Evolutionary conservation across 2,113 vertebrate species (phyloP).

Genomic region (Aptenodytes forsteri): DNA sequence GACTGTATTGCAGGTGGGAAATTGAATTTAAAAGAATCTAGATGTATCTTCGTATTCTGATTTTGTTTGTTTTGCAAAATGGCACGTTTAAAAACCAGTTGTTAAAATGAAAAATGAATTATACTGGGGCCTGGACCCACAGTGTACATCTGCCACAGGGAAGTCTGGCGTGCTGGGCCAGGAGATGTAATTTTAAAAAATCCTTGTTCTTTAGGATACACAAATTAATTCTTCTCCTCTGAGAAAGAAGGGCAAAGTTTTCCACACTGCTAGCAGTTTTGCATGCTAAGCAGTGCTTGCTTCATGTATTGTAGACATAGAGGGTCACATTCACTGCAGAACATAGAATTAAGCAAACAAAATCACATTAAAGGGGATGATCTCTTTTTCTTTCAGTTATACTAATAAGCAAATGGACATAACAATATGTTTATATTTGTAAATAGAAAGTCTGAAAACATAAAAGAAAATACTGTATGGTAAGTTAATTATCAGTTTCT

Average conservation of each 20-base stretch:
- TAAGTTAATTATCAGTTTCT: not conserved
- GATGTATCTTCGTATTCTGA: not conserved
- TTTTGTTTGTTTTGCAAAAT: not conserved
- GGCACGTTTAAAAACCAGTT: not conserved
- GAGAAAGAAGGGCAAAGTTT: slow-evolving; percentile 49
- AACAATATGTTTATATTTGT: slow-evolving; percentile 16
- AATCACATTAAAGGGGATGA: slow-evolving; percentile 63
- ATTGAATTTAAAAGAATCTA: not conserved
- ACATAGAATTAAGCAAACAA: slow-evolving; percentile 41
- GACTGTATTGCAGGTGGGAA: not conserved
- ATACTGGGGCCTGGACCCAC: not conserved
- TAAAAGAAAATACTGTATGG: not conserved
- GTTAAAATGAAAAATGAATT: not conserved
- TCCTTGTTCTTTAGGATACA: slow-evolving; percentile 5
- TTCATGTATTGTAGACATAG: slow-evolving; percentile 5
- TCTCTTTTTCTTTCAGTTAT: slow-evolving; percentile 46
- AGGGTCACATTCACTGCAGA: slow-evolving; percentile 53
- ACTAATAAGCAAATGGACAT: not conserved
- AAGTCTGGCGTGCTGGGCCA: not conserved
- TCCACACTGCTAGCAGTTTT: not conserved
- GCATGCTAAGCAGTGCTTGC: slow-evolving; percentile 11
- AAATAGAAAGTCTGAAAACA: slow-evolving; percentile 26
- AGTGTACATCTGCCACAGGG: not conserved
- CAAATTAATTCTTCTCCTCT: slow-evolving; percentile 49
- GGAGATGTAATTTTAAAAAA: not conserved